These are phyloP conservation scores for Turdus rufiventris DNA, from an alignment of 2,113 vertebrate species.

Conservation along the genomic window DNA sequence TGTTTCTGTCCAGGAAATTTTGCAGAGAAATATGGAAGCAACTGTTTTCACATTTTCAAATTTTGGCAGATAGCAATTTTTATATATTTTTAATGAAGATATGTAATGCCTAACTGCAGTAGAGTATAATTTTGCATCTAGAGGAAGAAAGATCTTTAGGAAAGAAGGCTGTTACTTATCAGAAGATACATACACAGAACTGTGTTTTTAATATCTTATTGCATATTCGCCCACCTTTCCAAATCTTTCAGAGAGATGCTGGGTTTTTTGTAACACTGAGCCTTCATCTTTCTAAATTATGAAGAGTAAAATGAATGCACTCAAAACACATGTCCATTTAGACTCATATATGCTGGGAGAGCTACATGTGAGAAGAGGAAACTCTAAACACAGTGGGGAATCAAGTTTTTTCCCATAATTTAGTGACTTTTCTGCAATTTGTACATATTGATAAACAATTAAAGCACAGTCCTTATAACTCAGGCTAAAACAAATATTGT, in stretches of 20 bases:
- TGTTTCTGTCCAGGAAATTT: neutral
- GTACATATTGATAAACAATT: neutral
- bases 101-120: neutral
- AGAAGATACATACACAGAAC: neutral
- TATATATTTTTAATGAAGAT: neutral
- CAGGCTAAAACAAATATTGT: conserved; percentile 4
- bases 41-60: neutral
- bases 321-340: neutral
- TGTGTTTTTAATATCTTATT: neutral
- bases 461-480: neutral
- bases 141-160: neutral
- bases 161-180: neutral
- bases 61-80: neutral
- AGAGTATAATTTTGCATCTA: neutral
- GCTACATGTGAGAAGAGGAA: neutral
- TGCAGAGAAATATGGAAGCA: neutral
- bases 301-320: neutral
- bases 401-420: neutral
- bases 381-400: neutral
- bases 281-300: neutral
- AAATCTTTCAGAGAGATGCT: neutral
- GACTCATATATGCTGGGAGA: neutral
- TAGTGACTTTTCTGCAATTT: neutral
- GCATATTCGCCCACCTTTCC: neutral
- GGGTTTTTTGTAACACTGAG: neutral